A percentile compares a stretch with the other conserved stretches of the same genome.
These are phyloP conservation scores for Leptonema lineaticorne DNA, from an alignment of 1,140 invertebrate species.

Conservation along the genomic window DNA sequence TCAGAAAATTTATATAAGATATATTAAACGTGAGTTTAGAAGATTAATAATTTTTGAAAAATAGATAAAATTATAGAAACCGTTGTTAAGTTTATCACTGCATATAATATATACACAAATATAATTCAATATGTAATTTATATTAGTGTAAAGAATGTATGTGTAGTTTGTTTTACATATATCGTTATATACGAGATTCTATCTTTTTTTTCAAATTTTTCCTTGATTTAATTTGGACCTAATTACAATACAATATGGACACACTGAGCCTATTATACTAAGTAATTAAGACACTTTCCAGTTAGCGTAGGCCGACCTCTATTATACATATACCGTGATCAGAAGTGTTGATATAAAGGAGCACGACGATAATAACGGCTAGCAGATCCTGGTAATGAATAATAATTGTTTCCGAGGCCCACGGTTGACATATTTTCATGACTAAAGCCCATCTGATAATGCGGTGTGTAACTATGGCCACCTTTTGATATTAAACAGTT, in stretches of 20 bases:
- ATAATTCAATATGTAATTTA: background rate
- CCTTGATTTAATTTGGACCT: too few species aligned
- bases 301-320: slow-evolving; percentile 21
- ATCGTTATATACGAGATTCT: too few species aligned
- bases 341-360: slow-evolving; percentile 39
- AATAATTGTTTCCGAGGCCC: slow-evolving; percentile 29
- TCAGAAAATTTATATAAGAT: background rate
- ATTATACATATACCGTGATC: slow-evolving; percentile 26
- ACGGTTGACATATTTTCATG: slow-evolving; percentile 36
- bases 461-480: slow-evolving; percentile 21
- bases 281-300: slow-evolving; percentile 35
- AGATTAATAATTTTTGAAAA: too few species aligned
- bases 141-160: background rate
- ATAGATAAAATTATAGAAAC: too few species aligned
- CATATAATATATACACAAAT: background rate
- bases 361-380: slow-evolving; percentile 28
- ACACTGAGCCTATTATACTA: slow-evolving; percentile 23
- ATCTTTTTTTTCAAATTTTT: background rate
- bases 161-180: background rate
- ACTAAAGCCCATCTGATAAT: slow-evolving; percentile 31
- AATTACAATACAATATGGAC: slow-evolving; percentile 22
- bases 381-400: slow-evolving; percentile 25
- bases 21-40: background rate
- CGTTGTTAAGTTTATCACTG: background rate
- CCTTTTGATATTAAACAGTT: slow-evolving; percentile 5